These are phyloP conservation scores for Geotrupes spiniger DNA, from an alignment of 2,888 invertebrate species.

Conservation along the genomic window DNA sequence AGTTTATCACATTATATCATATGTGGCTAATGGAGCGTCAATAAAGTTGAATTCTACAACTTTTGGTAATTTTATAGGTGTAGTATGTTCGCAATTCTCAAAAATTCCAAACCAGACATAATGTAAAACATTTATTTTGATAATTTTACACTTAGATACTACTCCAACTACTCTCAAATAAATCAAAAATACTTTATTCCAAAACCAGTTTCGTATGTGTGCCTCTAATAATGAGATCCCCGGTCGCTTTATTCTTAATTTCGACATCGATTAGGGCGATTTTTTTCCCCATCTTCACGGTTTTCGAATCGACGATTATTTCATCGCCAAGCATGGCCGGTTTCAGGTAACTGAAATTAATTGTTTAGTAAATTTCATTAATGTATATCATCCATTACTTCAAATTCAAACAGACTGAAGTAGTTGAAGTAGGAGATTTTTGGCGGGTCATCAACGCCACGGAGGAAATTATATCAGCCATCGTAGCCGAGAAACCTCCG, in stretches of 20 bases:
- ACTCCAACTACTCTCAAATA: too few relatives aligned
- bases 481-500: not conserved
- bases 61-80: too few relatives aligned
- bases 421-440: not conserved
- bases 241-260: slow-evolving; percentile 70
- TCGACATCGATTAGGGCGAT: slow-evolving; percentile 81
- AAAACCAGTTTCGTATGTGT: slow-evolving; percentile 68
- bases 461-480: not conserved
- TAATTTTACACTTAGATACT: too few relatives aligned
- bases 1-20: too few relatives aligned
- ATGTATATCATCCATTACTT: not conserved
- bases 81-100: too few relatives aligned
- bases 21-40: too few relatives aligned
- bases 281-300: slow-evolving; percentile 71
- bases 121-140: too few relatives aligned
- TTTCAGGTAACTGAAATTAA: slow-evolving; percentile 64
- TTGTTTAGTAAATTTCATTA: not conserved
- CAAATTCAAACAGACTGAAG: not conserved
- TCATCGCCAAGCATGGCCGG: slow-evolving; percentile 76
- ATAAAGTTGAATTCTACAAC: too few relatives aligned
- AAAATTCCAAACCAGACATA: too few relatives aligned
- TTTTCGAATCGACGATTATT: slow-evolving; percentile 74
- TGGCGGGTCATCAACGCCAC: not conserved
- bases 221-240: slow-evolving; percentile 74
- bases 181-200: too few relatives aligned